Percentiles rank a stretch among this genome's conserved stretches.
Conservation (phyloP, 2,888 invertebrate genomes). For the Scotopteryx bipunctaria region DNA sequence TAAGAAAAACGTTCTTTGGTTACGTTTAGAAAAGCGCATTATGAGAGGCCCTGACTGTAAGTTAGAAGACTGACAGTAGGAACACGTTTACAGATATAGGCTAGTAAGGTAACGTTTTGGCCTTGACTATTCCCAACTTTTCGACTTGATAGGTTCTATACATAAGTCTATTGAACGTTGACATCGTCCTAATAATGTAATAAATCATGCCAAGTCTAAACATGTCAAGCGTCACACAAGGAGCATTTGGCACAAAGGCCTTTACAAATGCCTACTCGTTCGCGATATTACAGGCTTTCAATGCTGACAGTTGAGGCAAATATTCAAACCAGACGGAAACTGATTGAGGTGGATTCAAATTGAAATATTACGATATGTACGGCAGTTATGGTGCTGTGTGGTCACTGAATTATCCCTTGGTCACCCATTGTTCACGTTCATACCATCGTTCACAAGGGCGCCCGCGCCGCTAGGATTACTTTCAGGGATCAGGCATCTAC, state of each 20-base stretch:
- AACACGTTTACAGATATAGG: no score
- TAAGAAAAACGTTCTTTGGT: no score
- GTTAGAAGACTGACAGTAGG: no score
- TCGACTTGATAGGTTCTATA: conserved; percentile 7
- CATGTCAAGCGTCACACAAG: conserved; percentile 44
- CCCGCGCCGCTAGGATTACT: no score
- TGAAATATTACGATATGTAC: conserved; percentile 1
- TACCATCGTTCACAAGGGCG: no score
- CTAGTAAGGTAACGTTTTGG: background rate
- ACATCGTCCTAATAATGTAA: conserved; percentile 53
- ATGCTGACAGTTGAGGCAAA: conserved; percentile 55
- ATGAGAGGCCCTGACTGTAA: no score
- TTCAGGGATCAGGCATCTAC: no score
- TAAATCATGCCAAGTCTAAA: conserved; percentile 63
- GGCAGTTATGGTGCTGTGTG: background rate
- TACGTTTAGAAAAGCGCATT: no score
- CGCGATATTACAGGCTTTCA: conserved; percentile 53
- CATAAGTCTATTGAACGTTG: conserved; percentile 38
- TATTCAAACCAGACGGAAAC: conserved; percentile 36
- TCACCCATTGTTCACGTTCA: no score
- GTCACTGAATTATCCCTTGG: no score
- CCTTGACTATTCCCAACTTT: background rate
- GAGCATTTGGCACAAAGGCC: conserved; percentile 48
- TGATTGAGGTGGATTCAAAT: conserved; percentile 29
- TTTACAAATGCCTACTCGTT: conserved; percentile 49